Evolutionary conservation across 2,888 invertebrate genomes (phyloP).

Genomic region (Barypeithes pellucidus): DNA sequence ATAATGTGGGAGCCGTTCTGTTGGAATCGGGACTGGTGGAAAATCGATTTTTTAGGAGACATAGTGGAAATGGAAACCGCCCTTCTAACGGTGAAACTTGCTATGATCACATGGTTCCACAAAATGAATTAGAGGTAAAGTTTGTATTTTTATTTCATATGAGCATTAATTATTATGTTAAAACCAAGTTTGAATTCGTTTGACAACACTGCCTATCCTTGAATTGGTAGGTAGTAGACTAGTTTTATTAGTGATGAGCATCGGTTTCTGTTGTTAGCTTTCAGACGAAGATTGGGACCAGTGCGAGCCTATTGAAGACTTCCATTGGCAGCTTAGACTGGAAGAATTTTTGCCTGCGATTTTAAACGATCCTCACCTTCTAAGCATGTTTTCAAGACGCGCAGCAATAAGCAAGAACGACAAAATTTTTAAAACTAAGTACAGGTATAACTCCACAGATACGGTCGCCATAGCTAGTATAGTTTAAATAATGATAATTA

Average conservation of each 20-base stretch:
- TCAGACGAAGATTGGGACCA: constrained; percentile 81
- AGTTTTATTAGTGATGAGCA: no score
- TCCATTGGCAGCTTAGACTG: constrained; percentile 87
- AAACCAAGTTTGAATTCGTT: no score
- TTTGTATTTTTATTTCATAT: constrained; percentile 3
- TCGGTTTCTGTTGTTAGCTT: constrained; percentile 69
- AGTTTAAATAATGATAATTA: background rate
- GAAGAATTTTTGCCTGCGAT: constrained; percentile 92
- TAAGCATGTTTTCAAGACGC: constrained; percentile 79
- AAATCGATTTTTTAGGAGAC: constrained; percentile 73
- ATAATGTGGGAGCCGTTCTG: constrained; percentile 80
- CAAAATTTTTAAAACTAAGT: constrained; percentile 1
- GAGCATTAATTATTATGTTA: no score
- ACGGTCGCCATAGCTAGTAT: background rate
- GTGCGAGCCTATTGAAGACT: constrained; percentile 69
- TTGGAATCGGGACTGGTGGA: constrained; percentile 89
- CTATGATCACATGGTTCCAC: constrained; percentile 42
- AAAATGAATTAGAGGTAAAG: constrained; percentile 52
- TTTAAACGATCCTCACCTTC: constrained; percentile 81
- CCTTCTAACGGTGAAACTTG: constrained; percentile 69
- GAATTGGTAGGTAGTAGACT: no score
- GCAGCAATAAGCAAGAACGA: background rate
- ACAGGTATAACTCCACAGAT: background rate
- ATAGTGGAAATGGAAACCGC: constrained; percentile 76
- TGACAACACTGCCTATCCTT: no score